Percentiles rank a stretch among this genome's conserved stretches.
phyloP scores from a whole-genome alignment of 2,113 vertebrate species.

The Tragulus kanchil region DNA sequence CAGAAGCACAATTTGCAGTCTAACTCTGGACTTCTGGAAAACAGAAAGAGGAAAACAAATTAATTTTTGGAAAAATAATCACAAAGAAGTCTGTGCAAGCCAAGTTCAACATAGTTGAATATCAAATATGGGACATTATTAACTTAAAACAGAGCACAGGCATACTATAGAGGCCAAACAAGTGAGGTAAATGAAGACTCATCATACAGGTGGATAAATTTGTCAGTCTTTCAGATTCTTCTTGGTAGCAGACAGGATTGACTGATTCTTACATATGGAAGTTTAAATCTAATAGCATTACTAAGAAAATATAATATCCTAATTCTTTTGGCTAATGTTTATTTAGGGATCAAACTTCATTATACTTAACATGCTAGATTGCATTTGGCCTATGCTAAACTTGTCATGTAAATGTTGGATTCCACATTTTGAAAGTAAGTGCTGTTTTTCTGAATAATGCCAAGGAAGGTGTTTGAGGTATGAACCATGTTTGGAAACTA shows the following conservation, averaged over 20 bases:
- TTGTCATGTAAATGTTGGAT: constrained; percentile 24
- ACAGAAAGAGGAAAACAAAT: constrained; percentile 68
- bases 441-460: not conserved
- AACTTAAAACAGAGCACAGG: constrained; percentile 16
- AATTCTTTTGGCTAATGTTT: constrained; percentile 10
- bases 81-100: constrained; percentile 43
- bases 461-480: not conserved
- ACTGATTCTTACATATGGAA: constrained; percentile 21
- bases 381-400: not conserved
- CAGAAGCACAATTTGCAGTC: constrained; percentile 60
- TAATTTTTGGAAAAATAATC: constrained; percentile 61
- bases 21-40: constrained; percentile 46
- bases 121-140: constrained; percentile 12
- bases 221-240: not conserved
- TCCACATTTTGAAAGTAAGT: not conserved
- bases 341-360: not conserved
- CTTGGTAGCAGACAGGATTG: not conserved
- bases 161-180: not conserved
- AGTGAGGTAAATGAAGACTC: not conserved
- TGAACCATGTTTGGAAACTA: constrained; percentile 8
- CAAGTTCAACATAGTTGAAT: constrained; percentile 29
- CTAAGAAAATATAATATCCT: not conserved
- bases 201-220: not conserved
- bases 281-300: not conserved
- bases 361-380: constrained; percentile 17